Base-by-base conservation (phyloP, 2,888 invertebrate genomes). In the Labia minor region DNA sequence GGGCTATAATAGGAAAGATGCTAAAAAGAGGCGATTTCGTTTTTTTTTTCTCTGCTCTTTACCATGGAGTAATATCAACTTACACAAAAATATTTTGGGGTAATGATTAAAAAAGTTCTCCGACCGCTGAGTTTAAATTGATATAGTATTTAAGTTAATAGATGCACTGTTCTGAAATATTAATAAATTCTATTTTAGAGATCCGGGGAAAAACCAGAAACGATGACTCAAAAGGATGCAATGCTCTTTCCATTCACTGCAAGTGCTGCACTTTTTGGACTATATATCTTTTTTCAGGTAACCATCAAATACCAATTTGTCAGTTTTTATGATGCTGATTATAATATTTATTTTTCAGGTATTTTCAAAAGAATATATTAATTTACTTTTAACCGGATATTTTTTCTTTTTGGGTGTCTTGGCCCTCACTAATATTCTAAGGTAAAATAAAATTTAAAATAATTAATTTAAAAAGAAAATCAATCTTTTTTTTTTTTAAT, bases 191-290 rank as follows among this genome's bases (percentile, higher is more conserved):
- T 70, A 73, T 76, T 75, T 0, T 76, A 90, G 89, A 86, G 86
- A 73, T 84, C 89, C 8, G 93, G 93, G 26, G 90, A 92, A 77
- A 90, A 90, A 74, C 86, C 87, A 11, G 95, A 92, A 73, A 93
- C 90, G 1, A 93, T 96, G 91, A 88, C 93, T 0, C 88, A 87
- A 72, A 94, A 88, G 79, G 98, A 99, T 81, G 99, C 99, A 11
- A 90, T 94, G 72, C 92, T 96, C 86, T 99, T 99, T 79, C 99
- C 99, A 0, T 78, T 99, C 65, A 92, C 97, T 74, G 98, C 99
- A 19, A 97, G 97, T 67, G 85, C 87, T 72, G 94, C 96, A 0
- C 85, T 99, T 16, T 92, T 99, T 76, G 92, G 91, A 6, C 84
- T 99, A 1, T 99, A 98, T 76, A 81, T 98, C 73, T 89, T 98